A percentile compares a stretch with the other conserved stretches of the same genome.
These are phyloP conservation scores for Mylabris sibirica DNA, from an alignment of 2,888 invertebrate species.

Conservation along the genomic window DNA sequence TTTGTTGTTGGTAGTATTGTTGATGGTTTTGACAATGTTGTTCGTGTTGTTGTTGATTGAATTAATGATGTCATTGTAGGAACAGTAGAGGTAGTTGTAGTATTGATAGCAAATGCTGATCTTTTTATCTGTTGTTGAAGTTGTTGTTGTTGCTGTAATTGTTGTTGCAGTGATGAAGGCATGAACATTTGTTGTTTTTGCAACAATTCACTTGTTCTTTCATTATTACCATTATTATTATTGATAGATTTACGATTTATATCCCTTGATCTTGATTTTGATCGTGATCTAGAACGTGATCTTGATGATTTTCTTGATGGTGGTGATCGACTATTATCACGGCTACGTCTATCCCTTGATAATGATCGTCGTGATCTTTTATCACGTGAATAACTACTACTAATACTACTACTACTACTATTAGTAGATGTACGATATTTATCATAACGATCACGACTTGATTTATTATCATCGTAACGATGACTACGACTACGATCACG, in stretches of 20 bases:
- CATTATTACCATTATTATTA: background rate
- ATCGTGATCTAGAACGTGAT: constrained; percentile 50
- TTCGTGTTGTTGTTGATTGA: constrained; percentile 47
- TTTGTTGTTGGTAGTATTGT: background rate
- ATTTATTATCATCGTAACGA: constrained; percentile 25
- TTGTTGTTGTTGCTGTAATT: background rate
- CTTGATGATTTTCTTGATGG: constrained; percentile 52
- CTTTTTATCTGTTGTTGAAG: constrained; percentile 20
- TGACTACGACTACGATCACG: constrained; percentile 21
- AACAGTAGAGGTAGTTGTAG: too few relatives aligned
- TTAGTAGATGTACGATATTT: background rate
- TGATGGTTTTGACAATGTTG: background rate
- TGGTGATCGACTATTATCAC: constrained; percentile 49
- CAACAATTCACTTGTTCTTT: constrained; percentile 31
- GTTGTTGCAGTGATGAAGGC: constrained; percentile 53
- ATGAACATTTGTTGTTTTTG: constrained; percentile 46
- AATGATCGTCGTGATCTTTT: constrained; percentile 45
- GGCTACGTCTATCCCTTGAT: constrained; percentile 50
- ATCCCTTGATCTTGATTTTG: background rate
- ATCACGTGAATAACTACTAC: constrained; percentile 36
- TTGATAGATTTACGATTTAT: background rate
- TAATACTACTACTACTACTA: constrained; percentile 11
- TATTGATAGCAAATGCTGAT: constrained; percentile 42
- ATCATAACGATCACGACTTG: constrained; percentile 31
- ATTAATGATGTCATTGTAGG: too few relatives aligned